Evolutionary conservation across 1,140 invertebrate species (phyloP).

Genomic region (Ephestia elutella): DNA sequence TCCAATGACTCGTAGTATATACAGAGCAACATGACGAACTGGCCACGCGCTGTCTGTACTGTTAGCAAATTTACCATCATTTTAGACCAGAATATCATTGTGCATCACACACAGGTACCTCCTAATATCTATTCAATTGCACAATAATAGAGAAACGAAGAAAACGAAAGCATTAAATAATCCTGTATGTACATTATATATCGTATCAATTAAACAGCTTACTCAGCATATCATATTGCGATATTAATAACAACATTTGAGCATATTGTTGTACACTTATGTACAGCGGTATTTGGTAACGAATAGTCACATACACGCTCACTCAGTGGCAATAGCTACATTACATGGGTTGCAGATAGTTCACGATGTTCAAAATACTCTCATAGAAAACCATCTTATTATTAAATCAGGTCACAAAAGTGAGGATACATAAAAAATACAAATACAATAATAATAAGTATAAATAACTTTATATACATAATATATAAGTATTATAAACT

Average conservation of each 20-base stretch:
- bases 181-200: conserved; percentile 41
- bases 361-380: conserved; percentile 38
- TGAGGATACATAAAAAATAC: conserved; percentile 43
- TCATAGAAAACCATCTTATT: conserved; percentile 59
- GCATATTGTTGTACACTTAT: conserved; percentile 39
- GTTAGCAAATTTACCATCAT: conserved; percentile 15
- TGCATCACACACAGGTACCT: conserved; percentile 40
- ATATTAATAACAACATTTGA: conserved; percentile 31
- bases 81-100: conserved; percentile 8
- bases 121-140: conserved; percentile 49
- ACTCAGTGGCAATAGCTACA: conserved; percentile 23
- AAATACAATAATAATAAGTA: conserved; percentile 25
- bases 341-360: conserved; percentile 36
- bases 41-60: conserved; percentile 15
- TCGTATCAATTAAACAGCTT: conserved; percentile 22
- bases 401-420: conserved; percentile 71
- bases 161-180: conserved; percentile 20
- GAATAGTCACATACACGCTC: conserved; percentile 43
- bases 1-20: conserved; percentile 63
- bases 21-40: conserved; percentile 36
- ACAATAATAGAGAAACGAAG: conserved; percentile 33
- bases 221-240: conserved; percentile 15
- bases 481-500: conserved; percentile 26
- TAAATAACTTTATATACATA: conserved; percentile 28
- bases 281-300: conserved; percentile 61